Percentiles rank a stretch among this genome's conserved stretches.
Evolutionary conservation across 2,113 vertebrate species (phyloP).

Genomic region (Anhinga anhinga): DNA sequence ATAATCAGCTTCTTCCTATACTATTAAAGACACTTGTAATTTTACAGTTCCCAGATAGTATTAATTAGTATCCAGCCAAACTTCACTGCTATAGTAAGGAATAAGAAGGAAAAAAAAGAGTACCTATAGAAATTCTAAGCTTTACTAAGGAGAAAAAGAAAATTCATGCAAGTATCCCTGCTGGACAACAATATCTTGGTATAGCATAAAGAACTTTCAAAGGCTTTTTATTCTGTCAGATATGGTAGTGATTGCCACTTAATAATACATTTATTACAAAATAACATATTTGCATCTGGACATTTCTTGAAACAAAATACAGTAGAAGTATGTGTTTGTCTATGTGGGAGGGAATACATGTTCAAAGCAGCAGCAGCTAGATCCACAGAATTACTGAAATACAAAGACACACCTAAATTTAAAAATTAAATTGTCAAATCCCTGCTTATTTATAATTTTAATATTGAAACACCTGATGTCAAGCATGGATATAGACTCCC

Average conservation of each 20-base stretch:
- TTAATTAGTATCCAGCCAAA: neutral
- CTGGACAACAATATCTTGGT: neutral
- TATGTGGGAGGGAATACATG: neutral
- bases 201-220: neutral
- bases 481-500: neutral
- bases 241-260: neutral
- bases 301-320: neutral
- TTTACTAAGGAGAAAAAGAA: neutral
- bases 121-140: neutral
- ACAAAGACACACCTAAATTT: neutral
- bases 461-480: neutral
- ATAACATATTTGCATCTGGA: neutral
- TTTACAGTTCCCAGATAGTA: neutral
- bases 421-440: neutral
- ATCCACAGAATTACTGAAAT: neutral
- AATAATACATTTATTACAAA: neutral
- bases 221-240: neutral
- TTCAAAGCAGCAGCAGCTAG: neutral
- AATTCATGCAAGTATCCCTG: neutral
- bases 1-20: neutral
- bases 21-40: fast-evolving
- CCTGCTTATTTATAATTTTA: neutral
- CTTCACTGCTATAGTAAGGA: neutral
- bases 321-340: neutral
- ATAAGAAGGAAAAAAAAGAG: neutral